phyloP scores from a whole-genome alignment of 1,140 invertebrate species.

The Helicoverpa armigera region DNA sequence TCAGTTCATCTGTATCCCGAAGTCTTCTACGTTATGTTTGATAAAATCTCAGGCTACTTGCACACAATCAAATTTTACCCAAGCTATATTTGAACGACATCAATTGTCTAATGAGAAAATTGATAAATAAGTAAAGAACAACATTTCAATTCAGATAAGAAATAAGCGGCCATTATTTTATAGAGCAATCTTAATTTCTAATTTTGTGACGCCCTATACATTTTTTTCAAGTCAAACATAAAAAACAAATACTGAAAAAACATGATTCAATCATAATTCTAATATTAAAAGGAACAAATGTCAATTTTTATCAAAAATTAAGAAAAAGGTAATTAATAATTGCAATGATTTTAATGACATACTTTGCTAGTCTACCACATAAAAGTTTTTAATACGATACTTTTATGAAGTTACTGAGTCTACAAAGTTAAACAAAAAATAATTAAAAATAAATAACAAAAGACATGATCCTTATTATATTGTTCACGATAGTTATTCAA shows the following conservation, averaged over 20 bases:
- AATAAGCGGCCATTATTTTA: neutral
- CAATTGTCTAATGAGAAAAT: neutral
- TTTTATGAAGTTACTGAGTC: neutral
- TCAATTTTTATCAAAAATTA: slow-evolving; percentile 3
- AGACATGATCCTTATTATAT: slow-evolving; percentile 30
- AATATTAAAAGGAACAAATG: slow-evolving; percentile 1
- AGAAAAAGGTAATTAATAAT: neutral
- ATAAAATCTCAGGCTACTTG: neutral
- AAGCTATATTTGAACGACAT: neutral
- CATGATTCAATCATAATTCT: slow-evolving; percentile 23
- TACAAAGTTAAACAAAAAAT: slow-evolving; percentile 1
- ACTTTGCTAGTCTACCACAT: neutral
- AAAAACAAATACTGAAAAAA: slow-evolving; percentile 10
- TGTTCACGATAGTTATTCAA: slow-evolving; percentile 27
- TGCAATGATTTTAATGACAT: neutral
- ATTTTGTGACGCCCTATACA: slow-evolving; percentile 9
- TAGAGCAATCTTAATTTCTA: slow-evolving; percentile 6
- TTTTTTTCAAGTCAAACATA: neutral
- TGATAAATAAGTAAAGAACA: neutral
- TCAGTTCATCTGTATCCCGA: too few species aligned
- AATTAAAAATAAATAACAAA: slow-evolving; percentile 46
- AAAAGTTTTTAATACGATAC: neutral
- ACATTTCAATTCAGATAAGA: neutral
- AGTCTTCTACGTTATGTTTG: too few species aligned
- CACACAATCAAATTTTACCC: neutral